phyloP scores from a whole-genome alignment of 2,888 invertebrate species.

The Leucophenga maculata region DNA sequence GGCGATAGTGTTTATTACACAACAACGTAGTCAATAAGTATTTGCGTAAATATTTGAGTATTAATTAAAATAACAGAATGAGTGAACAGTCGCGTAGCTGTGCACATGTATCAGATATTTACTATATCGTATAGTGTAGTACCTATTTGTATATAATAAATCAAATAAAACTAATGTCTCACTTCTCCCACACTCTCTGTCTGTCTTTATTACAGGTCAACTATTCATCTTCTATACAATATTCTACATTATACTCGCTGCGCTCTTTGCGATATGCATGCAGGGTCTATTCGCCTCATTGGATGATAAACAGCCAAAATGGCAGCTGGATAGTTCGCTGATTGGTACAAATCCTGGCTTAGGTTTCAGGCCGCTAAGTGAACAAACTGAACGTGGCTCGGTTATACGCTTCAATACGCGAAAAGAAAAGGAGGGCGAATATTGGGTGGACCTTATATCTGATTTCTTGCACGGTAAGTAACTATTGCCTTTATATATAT shows the following conservation, averaged over 20 bases:
- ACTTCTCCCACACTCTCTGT: neutral
- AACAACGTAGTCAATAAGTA: slow-evolving; percentile 23
- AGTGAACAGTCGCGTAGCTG: neutral
- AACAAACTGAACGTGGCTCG: slow-evolving; percentile 75
- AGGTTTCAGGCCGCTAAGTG: slow-evolving; percentile 78
- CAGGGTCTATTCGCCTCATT: slow-evolving; percentile 84
- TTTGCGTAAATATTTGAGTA: slow-evolving; percentile 19
- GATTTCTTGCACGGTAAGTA: slow-evolving; percentile 76
- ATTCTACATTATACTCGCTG: slow-evolving; percentile 88
- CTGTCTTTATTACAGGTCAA: slow-evolving; percentile 77
- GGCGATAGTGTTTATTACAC: slow-evolving; percentile 3
- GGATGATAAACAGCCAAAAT: slow-evolving; percentile 81
- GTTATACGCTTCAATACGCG: slow-evolving; percentile 76
- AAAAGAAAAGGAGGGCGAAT: slow-evolving; percentile 73
- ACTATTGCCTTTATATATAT: neutral
- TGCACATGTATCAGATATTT: neutral
- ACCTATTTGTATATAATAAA: neutral
- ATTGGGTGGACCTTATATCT: slow-evolving; percentile 75
- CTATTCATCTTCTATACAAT: slow-evolving; percentile 87
- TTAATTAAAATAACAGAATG: slow-evolving; percentile 13
- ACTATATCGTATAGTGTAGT: neutral
- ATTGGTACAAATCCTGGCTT: slow-evolving; percentile 81
- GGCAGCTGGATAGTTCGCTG: slow-evolving; percentile 82
- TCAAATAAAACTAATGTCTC: neutral
- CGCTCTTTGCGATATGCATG: slow-evolving; percentile 90